phyloP scores from a whole-genome alignment of 2,113 vertebrate species.

The Pseudois nayaur region DNA sequence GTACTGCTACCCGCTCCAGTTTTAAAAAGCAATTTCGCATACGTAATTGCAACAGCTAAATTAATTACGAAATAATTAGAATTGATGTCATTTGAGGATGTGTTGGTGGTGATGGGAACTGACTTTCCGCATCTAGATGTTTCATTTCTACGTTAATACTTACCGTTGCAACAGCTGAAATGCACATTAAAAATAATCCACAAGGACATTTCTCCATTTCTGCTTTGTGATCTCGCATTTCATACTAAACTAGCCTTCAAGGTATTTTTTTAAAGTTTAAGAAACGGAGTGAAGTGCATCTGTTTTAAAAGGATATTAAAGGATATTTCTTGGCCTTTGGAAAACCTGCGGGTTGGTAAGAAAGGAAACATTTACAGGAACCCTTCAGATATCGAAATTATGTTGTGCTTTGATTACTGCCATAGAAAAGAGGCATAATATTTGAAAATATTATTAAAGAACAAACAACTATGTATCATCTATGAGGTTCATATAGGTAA shows the following conservation, averaged over 20 bases:
- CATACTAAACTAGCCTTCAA: background rate
- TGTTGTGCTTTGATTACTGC: background rate
- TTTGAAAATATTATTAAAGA: conserved; percentile 41
- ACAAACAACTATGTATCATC: background rate
- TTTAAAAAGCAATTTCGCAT: conserved; percentile 34
- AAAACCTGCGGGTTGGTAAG: background rate
- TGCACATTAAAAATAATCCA: conserved; percentile 10
- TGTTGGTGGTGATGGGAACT: background rate
- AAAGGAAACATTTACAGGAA: background rate
- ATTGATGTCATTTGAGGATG: conserved; percentile 35
- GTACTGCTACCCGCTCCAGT: background rate
- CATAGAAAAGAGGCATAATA: background rate
- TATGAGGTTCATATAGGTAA: background rate
- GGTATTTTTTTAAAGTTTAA: background rate
- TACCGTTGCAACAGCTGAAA: conserved; percentile 4
- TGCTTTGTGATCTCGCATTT: background rate
- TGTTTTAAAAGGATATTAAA: conserved; percentile 1
- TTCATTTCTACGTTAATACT: conserved; percentile 14
- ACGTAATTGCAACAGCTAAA: conserved; percentile 62
- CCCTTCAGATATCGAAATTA: background rate
- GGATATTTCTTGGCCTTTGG: background rate
- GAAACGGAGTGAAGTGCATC: background rate
- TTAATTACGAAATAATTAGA: conserved; percentile 70
- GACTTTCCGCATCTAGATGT: background rate
- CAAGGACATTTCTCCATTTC: background rate